Evolutionary conservation across 2,797 vertebrate genomes (phyloP).

Genomic region (Lateolabrax maculatus): DNA sequence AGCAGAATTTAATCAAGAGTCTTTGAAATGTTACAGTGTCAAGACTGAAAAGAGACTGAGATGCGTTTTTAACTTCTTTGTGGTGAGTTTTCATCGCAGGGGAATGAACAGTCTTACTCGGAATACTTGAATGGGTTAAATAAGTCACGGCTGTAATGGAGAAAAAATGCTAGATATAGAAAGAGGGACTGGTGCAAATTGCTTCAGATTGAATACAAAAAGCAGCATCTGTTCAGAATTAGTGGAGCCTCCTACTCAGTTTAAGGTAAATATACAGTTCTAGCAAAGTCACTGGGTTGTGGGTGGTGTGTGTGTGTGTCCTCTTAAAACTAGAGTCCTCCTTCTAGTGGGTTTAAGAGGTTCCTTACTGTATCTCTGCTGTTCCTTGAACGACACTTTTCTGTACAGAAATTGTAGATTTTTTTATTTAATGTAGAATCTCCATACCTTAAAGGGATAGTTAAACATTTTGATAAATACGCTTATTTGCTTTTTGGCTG

Average conservation of each 20-base stretch:
- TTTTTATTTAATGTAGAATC: neutral
- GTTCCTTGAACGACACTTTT: neutral
- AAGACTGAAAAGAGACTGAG: slow-evolving; percentile 44
- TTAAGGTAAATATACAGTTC: slow-evolving; percentile 13
- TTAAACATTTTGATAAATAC: neutral
- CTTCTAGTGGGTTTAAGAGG: neutral
- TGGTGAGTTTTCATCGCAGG: slow-evolving; percentile 19
- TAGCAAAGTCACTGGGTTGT: neutral
- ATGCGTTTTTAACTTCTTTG: slow-evolving; percentile 28
- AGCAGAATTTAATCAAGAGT: slow-evolving; percentile 61
- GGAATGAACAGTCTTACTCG: slow-evolving; percentile 12
- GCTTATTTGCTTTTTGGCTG: neutral
- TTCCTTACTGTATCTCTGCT: neutral
- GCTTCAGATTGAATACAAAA: slow-evolving; percentile 32
- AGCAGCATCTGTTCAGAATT: slow-evolving; percentile 56
- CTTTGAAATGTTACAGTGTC: slow-evolving; percentile 48
- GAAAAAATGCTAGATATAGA: slow-evolving; percentile 33
- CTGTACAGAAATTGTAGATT: neutral
- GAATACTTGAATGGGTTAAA: slow-evolving; percentile 20
- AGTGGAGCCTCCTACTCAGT: slow-evolving; percentile 21
- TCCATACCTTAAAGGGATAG: neutral
- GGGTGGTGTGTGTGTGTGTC: slow-evolving; percentile 6
- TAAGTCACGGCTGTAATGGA: slow-evolving; percentile 35
- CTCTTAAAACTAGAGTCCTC: neutral
- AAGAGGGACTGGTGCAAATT: slow-evolving; percentile 13